Evolutionary conservation across 2,888 invertebrate species (phyloP), one percentile per base, ranked within the genome.

Genomic region (Caenorhabditis macrosperma): DNA sequence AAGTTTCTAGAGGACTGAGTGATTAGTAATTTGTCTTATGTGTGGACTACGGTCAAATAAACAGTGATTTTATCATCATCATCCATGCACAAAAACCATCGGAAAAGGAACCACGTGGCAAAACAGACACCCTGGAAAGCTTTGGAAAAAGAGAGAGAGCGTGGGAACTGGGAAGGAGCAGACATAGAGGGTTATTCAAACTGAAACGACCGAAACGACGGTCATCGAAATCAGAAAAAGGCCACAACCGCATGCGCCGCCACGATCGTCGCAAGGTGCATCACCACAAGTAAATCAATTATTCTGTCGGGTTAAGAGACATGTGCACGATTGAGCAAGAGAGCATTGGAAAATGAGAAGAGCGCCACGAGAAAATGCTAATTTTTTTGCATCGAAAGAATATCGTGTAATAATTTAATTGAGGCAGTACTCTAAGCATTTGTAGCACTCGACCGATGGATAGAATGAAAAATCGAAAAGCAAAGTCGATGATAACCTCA

Each of bases 81-180:
- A 72, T 64, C 64, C 72, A 72, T 72, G 72, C 72, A 72, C 72
- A 72, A 60, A 60, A 48, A 69, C 57, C 44, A 15, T 50, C n/a
- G 20, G 28, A 33, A 38, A 38, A 38, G 30, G 26, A 33, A 24
- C 35, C 63, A 63, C 50, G 50, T 52, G 52, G 52, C 50, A 52
- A n/a, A 38, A 35, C 22, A 46, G 24, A 50, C 33, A 26, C 41
- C 26, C 22, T 15, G 48, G 35, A 60, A 48, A 48, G 28, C 24
- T n/a, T 28, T 28, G 26, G 10, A 22, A 38, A 41, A 44, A 60
- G 60, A 52, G 48, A 64, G 30, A 38, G 44, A 46, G 30, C 38
- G 38, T 57, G 35, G 57, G 38, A 20, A 38, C 5, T 20, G 55
- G 28, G 41, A 38, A 67, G 46, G 55, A 61, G 48, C 63, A 63